Evolutionary conservation across 2,888 invertebrate genomes (phyloP), one percentile per base, ranked within the genome.

Genomic region (Clostera curtula): DNA sequence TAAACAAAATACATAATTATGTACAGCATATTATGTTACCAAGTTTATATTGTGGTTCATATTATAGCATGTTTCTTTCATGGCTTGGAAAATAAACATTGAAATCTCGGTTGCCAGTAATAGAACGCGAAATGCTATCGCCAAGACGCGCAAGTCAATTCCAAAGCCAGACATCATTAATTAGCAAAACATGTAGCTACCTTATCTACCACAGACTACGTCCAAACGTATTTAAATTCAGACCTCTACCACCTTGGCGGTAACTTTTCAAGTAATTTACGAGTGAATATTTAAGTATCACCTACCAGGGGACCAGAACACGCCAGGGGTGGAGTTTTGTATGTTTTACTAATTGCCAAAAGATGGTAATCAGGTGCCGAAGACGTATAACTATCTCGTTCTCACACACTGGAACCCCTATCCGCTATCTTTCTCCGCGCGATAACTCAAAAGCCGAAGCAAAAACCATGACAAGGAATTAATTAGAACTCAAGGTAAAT

Each of bases 321-420:
- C 58, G 77, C 69, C 72, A 73, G 74, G 83, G 85, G 85, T 77
- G 85, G 86, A 85, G 86, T 85, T 86, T 85, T 85, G 85, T 85
- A 80, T 86, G 85, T 85, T 86, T 85, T 85, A 85, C 86, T 86
- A 85, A 86, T 86, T 85, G 84, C 84, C 68, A 83, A 85, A 85
- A 85, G 85, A 86, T 86, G 85, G 75, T 84, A 85, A 85, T 85
- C 83, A 77, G 80, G 67, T 76, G 58, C 57, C 54, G 47, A 67
- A 72, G 69, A 75, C 57, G 39, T 62, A 56, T 45, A 47, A 31
- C 61, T 41, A 13, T 73, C 76, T 39, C 48, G 4, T 30, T 77
- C 59, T 27, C 14, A 22, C 60, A 4, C 19, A 18, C 5, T 9
- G 8, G 8, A 20, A 24, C 16, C 20, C 10, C 8, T 26, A 61